These are phyloP conservation scores for Fulica atra DNA, from an alignment of 2,113 vertebrate species.

Conservation along the genomic window DNA sequence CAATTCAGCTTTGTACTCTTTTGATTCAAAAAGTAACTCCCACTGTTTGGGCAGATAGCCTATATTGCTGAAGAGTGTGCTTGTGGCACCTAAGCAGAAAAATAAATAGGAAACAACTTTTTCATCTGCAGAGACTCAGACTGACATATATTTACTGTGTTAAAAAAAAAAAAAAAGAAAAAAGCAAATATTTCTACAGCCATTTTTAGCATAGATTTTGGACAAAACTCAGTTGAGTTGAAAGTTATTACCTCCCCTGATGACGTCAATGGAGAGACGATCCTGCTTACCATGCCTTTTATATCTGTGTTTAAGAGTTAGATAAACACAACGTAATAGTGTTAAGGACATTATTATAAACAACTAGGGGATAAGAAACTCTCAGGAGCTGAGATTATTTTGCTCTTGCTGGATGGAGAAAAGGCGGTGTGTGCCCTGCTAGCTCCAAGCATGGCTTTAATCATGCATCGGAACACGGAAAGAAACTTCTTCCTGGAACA, in stretches of 20 bases:
- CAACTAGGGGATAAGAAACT: not conserved
- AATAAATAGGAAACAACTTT: not conserved
- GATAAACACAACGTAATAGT: not conserved
- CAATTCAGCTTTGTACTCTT: not conserved
- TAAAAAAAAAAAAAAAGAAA: not conserved
- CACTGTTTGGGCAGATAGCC: not conserved
- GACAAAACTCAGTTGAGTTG: not conserved
- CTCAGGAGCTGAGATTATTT: not conserved
- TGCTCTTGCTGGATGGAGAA: constrained; percentile 14
- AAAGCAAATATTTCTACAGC: not conserved
- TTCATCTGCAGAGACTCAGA: not conserved
- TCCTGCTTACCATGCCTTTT: not conserved
- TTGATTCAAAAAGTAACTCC: not conserved
- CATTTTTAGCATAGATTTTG: not conserved
- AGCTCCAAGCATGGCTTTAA: constrained; percentile 26
- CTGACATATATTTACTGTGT: not conserved
- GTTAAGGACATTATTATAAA: not conserved
- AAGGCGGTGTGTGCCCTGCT: not conserved
- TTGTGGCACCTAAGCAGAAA: not conserved
- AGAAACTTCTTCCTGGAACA: constrained; percentile 60
- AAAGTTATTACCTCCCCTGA: not conserved
- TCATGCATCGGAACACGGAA: constrained; percentile 11
- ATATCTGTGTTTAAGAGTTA: not conserved
- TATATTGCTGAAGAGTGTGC: not conserved
- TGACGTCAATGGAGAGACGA: not conserved